Evolutionary conservation across 2,113 vertebrate genomes (phyloP).

Genomic region (Muscicapa adusta): DNA sequence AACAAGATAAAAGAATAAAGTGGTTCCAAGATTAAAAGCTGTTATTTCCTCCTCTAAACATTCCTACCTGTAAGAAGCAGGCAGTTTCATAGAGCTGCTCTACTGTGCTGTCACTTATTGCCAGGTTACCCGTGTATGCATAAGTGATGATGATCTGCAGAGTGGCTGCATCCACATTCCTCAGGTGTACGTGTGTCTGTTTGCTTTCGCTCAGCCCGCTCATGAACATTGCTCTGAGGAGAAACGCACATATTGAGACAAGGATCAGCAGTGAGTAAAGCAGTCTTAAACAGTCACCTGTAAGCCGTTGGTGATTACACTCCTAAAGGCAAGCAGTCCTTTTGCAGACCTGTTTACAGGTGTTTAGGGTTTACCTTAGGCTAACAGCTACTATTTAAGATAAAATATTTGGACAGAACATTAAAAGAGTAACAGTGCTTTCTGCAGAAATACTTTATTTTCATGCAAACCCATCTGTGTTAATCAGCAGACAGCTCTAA

Average conservation of each 20-base stretch:
- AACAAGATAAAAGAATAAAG: not conserved
- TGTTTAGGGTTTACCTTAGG: not conserved
- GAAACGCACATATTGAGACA: not conserved
- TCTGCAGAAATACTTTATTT: not conserved
- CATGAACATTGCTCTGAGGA: slow-evolving; percentile 95
- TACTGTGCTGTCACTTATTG: slow-evolving; percentile 90
- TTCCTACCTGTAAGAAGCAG: slow-evolving; percentile 93
- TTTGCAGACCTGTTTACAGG: not conserved
- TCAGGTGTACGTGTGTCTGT: slow-evolving; percentile 92
- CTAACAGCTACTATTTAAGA: not conserved
- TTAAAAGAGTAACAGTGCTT: not conserved
- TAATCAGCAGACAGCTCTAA: not conserved
- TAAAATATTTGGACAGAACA: not conserved
- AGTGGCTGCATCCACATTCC: slow-evolving; percentile 91
- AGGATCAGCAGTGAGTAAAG: not conserved
- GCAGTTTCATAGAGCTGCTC: slow-evolving; percentile 98
- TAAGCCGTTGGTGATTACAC: not conserved
- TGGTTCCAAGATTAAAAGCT: not conserved
- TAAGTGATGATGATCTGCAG: slow-evolving; percentile 95
- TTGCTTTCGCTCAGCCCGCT: slow-evolving; percentile 96
- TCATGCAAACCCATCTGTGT: not conserved
- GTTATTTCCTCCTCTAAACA: not conserved
- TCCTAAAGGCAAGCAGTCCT: not conserved
- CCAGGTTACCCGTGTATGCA: slow-evolving; percentile 95
- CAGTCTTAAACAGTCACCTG: not conserved